Evolutionary conservation across 2,888 invertebrate species (phyloP).

Genomic region (Tetrapedia diversipes): DNA sequence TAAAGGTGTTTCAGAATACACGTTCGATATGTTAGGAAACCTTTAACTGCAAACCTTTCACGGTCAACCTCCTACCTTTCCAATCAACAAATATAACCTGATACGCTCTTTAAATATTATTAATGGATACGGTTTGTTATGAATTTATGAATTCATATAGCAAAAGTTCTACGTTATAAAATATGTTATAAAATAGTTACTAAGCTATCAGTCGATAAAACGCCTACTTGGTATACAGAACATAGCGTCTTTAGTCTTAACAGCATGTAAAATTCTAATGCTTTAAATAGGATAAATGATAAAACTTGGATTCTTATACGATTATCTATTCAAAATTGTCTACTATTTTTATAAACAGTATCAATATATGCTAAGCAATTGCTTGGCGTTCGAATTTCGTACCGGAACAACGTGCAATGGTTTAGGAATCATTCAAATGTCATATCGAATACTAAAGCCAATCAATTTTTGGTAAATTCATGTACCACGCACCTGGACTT

Average conservation of each 20-base stretch:
- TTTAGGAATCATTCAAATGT: constrained; percentile 53
- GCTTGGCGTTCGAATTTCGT: constrained; percentile 64
- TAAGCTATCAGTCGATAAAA: constrained; percentile 63
- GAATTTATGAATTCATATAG: constrained; percentile 19
- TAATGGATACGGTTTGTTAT: not conserved
- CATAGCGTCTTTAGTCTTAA: constrained; percentile 41
- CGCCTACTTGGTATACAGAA: constrained; percentile 41
- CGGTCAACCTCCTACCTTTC: not conserved
- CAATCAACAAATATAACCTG: not conserved
- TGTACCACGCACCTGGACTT: constrained; percentile 77
- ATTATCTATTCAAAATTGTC: not conserved
- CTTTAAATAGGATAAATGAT: not conserved
- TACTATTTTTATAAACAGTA: not conserved
- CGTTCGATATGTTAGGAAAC: constrained; percentile 30
- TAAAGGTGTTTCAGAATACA: constrained; percentile 23
- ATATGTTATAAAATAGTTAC: constrained; percentile 35
- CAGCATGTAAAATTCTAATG: constrained; percentile 11
- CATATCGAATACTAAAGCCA: constrained; percentile 23
- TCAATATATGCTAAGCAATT: constrained; percentile 33
- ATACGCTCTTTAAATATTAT: not conserved
- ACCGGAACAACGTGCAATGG: constrained; percentile 64
- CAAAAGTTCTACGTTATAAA: constrained; percentile 5
- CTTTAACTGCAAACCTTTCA: constrained; percentile 8
- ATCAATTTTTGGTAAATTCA: constrained; percentile 24
- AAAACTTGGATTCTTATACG: not conserved